Evolutionary conservation across 2,113 vertebrate species (phyloP), one percentile per base, ranked within the genome.

Genomic region (Sphaerodactylus townsendi): DNA sequence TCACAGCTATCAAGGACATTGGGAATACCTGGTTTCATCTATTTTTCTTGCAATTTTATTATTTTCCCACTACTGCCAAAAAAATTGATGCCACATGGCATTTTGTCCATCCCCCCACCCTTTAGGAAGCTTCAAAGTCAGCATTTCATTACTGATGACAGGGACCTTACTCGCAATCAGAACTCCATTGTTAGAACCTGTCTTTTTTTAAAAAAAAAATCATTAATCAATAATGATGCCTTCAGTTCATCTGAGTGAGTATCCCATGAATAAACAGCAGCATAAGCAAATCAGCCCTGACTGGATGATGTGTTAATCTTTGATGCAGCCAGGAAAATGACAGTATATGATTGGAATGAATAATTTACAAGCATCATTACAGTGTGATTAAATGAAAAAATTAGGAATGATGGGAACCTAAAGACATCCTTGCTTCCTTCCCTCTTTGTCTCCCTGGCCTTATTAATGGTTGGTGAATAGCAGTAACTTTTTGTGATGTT

Each of bases 221-320:
- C 44, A 87, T 39, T 88, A 84, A 90, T 80, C 79, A 82, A 75
- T 84, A 93, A 44, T 35, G 66, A 92, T 77, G 15, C 28, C 90
- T 81, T 90, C 62, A 69, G 23, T 88, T 92, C 87, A 81, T 77
- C 53, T 90, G 84, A 74, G 33, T 70, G 78, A 89, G 8, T 81
- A 85, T 68, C 33, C 85, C 65, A 70, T 66, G 76, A 92, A 92
- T 81, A 81, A 50, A 85, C 88, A 90, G 86, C 66, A 85, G 86
- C 23, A 77, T 53, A 92, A 41, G 77, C n/a, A 90, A 88, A 87
- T 66, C 73, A 81, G 89, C 87, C 68, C 85, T 89, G 86, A 85
- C 83, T 87, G 87, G 83, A 88, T 62, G 82, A 77, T 1, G 50
- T 37, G 39, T 83, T 85, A 88, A 85, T 56, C 33, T 48, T 86